These are phyloP conservation scores for Lycopodina hypogea DNA, from an alignment of 37 sponge, comb jelly and placozoan genomes.

Conservation along the genomic window DNA sequence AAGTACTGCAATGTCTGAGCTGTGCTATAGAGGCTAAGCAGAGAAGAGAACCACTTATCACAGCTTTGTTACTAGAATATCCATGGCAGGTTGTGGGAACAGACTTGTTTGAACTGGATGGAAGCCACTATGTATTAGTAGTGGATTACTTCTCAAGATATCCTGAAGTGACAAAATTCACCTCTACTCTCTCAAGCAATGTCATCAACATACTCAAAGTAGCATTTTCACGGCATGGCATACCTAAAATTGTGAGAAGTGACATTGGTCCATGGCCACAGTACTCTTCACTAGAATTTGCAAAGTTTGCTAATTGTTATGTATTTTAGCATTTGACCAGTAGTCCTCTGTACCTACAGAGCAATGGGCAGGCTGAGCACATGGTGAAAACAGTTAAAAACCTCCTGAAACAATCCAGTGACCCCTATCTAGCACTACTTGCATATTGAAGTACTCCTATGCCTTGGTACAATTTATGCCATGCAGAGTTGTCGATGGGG, in stretches of 20 bases:
- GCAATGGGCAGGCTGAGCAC: constrained; percentile 49
- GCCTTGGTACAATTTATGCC: constrained; percentile 41
- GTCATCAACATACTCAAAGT: constrained; percentile 35
- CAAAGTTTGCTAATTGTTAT: constrained; percentile 31
- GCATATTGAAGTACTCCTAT: constrained; percentile 35
- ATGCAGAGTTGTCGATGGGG: constrained; percentile 54
- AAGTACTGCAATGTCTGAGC: constrained; percentile 2
- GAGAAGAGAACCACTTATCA: constrained; percentile 19
- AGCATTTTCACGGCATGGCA: too few species aligned
- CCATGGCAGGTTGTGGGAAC: constrained; percentile 48
- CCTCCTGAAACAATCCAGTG: constrained; percentile 14
- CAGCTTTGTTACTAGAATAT: constrained; percentile 31
- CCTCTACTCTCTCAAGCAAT: constrained; percentile 14
- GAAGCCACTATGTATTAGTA: constrained; percentile 23
- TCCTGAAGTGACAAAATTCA: constrained; percentile 26
- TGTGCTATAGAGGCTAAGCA: constrained; percentile 4
- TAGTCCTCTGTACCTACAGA: constrained; percentile 51
- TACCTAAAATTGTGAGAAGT: constrained; percentile 32
- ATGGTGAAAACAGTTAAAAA: constrained; percentile 43
- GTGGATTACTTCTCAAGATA: constrained; percentile 49
- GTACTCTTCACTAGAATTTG: constrained; percentile 27
- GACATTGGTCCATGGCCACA: constrained; percentile 69
- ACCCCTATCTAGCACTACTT: constrained; percentile 33
- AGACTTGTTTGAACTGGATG: constrained; percentile 30
- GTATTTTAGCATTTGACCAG: constrained; percentile 52